These are phyloP conservation scores for Amphiprion ocellaris DNA, from an alignment of 2,113 vertebrate species.

Conservation along the genomic window DNA sequence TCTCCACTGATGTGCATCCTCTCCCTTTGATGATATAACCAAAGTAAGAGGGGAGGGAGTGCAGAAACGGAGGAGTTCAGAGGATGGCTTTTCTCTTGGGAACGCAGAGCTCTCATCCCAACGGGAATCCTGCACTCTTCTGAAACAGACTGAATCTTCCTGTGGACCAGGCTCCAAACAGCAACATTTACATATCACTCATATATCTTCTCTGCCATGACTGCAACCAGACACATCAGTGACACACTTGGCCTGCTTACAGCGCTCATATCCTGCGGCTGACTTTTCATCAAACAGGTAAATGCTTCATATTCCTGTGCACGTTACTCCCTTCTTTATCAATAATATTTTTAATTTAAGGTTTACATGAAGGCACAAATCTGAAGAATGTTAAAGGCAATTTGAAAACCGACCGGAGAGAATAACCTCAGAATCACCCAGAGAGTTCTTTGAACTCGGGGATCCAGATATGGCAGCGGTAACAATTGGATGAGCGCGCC, in stretches of 20 bases:
- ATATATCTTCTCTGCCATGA: slow-evolving; percentile 34
- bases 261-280: neutral
- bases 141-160: slow-evolving; percentile 65
- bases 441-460: slow-evolving; percentile 63
- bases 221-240: slow-evolving; percentile 39
- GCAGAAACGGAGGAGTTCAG: slow-evolving; percentile 72
- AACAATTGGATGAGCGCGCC: slow-evolving; percentile 66
- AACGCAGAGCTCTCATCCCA: slow-evolving; percentile 61
- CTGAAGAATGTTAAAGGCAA: slow-evolving; percentile 48
- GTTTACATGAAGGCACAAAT: slow-evolving; percentile 31
- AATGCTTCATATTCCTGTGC: slow-evolving; percentile 26
- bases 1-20: slow-evolving; percentile 66
- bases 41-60: slow-evolving; percentile 62
- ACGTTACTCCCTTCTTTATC: slow-evolving; percentile 23
- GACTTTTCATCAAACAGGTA: slow-evolving; percentile 48
- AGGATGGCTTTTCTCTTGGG: slow-evolving; percentile 71
- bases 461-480: slow-evolving; percentile 64
- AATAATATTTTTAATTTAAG: slow-evolving; percentile 34
- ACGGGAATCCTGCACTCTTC: slow-evolving; percentile 58
- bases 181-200: slow-evolving; percentile 69
- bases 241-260: slow-evolving; percentile 21
- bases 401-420: slow-evolving; percentile 42
- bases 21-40: slow-evolving; percentile 79
- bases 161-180: slow-evolving; percentile 53
- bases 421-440: slow-evolving; percentile 59